A percentile compares a stretch with the other conserved stretches of the same genome.
Evolutionary conservation across 2,797 vertebrate species (phyloP).

Genomic region (Basileuterus tristriatus): DNA sequence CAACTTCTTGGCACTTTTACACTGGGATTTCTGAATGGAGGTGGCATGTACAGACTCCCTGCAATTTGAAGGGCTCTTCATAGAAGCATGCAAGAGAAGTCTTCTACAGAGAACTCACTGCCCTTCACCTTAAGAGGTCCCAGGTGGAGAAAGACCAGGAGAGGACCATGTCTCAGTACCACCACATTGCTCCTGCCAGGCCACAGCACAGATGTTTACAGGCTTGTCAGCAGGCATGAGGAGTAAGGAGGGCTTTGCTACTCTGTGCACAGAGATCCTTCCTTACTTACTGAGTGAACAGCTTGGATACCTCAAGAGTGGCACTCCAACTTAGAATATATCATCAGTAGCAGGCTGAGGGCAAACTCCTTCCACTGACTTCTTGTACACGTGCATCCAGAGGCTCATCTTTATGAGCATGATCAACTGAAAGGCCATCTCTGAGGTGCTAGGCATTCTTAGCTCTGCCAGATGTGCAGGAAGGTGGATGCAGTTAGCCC

Average conservation of each 20-base stretch:
- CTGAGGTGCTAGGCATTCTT: not conserved
- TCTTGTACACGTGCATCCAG: fast-evolving
- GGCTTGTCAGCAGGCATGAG: not conserved
- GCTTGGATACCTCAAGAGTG: not conserved
- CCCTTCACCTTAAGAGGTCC: not conserved
- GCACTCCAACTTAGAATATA: not conserved
- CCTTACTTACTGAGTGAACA: not conserved
- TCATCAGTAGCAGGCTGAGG: not conserved
- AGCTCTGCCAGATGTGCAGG: not conserved
- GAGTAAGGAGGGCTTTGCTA: not conserved
- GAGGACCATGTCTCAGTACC: not conserved
- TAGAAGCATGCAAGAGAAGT: not conserved
- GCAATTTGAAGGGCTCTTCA: not conserved
- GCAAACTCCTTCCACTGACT: not conserved
- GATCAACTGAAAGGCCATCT: not conserved
- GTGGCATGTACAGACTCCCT: not conserved
- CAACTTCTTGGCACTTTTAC: not conserved
- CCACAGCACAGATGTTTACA: not conserved
- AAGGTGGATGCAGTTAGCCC: not conserved
- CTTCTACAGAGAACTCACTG: not conserved
- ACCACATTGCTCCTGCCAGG: not conserved
- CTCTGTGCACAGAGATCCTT: not conserved
- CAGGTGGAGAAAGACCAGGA: not conserved
- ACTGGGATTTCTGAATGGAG: not conserved
- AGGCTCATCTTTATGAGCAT: not conserved